A percentile compares a stretch with the other conserved stretches of the same genome.
These are phyloP conservation scores for Serripes groenlandicus DNA, from an alignment of 2,888 invertebrate species.

Conservation along the genomic window DNA sequence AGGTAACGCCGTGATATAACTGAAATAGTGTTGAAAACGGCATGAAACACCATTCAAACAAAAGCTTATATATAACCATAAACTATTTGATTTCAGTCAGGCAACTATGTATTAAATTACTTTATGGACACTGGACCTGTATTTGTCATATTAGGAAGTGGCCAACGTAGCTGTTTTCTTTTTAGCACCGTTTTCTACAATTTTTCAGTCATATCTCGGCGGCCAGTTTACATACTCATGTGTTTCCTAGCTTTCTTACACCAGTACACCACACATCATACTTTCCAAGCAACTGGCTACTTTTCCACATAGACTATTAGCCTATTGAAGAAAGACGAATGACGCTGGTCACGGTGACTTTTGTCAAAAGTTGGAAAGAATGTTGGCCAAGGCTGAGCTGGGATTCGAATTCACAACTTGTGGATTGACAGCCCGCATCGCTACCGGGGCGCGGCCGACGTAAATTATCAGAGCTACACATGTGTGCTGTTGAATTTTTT, in stretches of 20 bases:
- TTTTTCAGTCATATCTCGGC: neutral
- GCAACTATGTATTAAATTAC: neutral
- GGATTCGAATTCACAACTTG: too few relatives aligned
- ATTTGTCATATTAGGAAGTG: neutral
- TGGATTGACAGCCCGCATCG: too few relatives aligned
- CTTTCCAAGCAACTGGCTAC: neutral
- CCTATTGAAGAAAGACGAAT: too few relatives aligned
- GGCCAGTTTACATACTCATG: neutral
- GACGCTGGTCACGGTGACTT: too few relatives aligned
- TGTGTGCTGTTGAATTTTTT: too few relatives aligned
- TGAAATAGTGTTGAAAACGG: neutral
- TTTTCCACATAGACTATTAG: neutral
- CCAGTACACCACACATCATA: neutral
- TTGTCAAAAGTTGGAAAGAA: too few relatives aligned
- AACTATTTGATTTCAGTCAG: neutral
- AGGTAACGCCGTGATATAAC: neutral
- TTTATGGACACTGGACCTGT: neutral
- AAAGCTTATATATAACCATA: neutral
- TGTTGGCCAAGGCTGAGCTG: too few relatives aligned
- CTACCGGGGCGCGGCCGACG: too few relatives aligned
- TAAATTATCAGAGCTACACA: too few relatives aligned
- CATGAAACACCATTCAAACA: neutral
- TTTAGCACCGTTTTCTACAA: neutral
- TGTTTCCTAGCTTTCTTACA: neutral
- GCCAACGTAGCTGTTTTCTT: neutral